These are phyloP conservation scores for Empis stercorea DNA, from an alignment of 2,888 invertebrate genomes.

Conservation along the genomic window DNA sequence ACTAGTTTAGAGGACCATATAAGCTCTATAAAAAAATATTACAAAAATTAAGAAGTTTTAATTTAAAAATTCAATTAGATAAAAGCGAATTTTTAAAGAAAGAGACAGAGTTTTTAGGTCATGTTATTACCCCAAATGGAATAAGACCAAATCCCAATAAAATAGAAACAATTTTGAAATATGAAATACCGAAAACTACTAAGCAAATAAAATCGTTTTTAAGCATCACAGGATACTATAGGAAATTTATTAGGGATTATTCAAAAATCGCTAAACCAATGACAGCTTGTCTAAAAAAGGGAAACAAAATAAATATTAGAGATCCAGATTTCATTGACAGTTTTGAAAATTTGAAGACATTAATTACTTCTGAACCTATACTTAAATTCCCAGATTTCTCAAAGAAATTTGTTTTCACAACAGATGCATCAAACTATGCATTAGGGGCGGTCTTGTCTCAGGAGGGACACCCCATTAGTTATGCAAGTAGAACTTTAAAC, in stretches of 20 bases:
- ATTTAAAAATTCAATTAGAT: too few relatives aligned
- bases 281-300: conserved; percentile 1
- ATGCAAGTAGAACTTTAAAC: conserved; percentile 3
- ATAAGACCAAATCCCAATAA: conserved; percentile 22
- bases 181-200: conserved; percentile 14
- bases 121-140: conserved; percentile 20
- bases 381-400: conserved; percentile 25
- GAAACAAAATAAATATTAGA: neutral
- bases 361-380: conserved; percentile 17
- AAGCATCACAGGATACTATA: too few relatives aligned
- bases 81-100: too few relatives aligned
- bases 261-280: conserved; percentile 4
- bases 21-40: conserved; percentile 14
- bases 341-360: conserved; percentile 3
- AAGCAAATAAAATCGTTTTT: conserved; percentile 18
- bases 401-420: conserved; percentile 18
- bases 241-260: conserved; percentile 11
- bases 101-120: conserved; percentile 23
- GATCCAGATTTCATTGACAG: neutral
- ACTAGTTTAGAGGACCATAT: conserved; percentile 19
- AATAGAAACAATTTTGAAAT: conserved; percentile 16
- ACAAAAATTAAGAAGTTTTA: conserved; percentile 13
- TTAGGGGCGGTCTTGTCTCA: too few relatives aligned
- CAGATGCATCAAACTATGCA: conserved; percentile 19
- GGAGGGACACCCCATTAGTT: conserved; percentile 6